Conservation (phyloP, 2,797 vertebrate species). For the Gymnopithys bicolor region DNA sequence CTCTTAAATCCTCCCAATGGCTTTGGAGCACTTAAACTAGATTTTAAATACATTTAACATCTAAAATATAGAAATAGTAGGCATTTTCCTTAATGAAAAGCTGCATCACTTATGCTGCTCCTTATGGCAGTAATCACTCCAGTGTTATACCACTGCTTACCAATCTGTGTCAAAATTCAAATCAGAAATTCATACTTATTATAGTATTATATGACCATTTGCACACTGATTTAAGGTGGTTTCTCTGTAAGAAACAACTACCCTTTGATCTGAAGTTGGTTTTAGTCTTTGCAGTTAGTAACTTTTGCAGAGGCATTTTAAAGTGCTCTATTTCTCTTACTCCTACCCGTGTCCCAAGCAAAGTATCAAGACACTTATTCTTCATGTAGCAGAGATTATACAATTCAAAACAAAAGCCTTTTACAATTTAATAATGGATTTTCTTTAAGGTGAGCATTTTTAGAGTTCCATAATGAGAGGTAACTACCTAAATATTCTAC, state of each 20-base stretch:
- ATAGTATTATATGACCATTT: not conserved
- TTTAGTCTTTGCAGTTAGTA: not conserved
- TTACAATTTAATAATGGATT: not conserved
- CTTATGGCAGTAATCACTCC: not conserved
- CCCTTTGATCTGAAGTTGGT: not conserved
- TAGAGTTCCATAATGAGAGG: not conserved
- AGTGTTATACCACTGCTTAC: not conserved
- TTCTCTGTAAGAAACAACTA: not conserved
- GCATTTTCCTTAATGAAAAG: not conserved
- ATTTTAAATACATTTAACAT: not conserved
- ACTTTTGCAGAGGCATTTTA: not conserved
- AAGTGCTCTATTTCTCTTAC: not conserved
- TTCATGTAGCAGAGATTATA: not conserved
- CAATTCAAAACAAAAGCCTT: not conserved
- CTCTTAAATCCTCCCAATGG: constrained; percentile 9
- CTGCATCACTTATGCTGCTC: not conserved
- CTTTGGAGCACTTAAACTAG: not conserved
- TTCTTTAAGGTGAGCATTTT: not conserved
- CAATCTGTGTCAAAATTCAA: constrained; percentile 26
- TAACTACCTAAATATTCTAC: not conserved
- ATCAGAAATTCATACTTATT: constrained; percentile 16
- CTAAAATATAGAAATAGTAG: not conserved
- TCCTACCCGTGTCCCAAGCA: not conserved
- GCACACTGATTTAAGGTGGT: not conserved
- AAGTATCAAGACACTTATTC: not conserved